Conservation (phyloP, 2,797 vertebrate species). For the Macropus fuliginosus region DNA sequence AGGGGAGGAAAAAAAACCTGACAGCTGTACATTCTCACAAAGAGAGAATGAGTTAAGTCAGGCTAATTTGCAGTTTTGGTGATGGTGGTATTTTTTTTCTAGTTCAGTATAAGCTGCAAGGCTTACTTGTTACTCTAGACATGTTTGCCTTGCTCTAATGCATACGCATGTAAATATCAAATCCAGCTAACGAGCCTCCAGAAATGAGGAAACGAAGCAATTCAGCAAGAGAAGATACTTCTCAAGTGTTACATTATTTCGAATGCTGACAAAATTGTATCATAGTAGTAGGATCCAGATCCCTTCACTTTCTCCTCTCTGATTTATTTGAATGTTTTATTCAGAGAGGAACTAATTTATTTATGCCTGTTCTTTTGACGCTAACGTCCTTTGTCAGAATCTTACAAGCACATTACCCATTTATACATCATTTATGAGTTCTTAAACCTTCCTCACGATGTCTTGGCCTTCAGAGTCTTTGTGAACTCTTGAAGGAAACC, state of each 20-base stretch:
- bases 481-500: constrained; percentile 44
- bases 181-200: constrained; percentile 38
- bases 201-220: constrained; percentile 34
- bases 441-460: constrained; percentile 55
- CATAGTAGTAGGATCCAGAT: constrained; percentile 58
- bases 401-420: constrained; percentile 57
- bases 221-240: background rate
- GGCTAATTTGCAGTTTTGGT: background rate
- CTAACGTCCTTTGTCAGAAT: constrained; percentile 76
- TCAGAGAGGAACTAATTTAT: constrained; percentile 80
- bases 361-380: constrained; percentile 76
- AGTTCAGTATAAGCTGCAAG: constrained; percentile 41
- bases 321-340: constrained; percentile 77
- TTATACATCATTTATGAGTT: constrained; percentile 76
- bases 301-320: constrained; percentile 45
- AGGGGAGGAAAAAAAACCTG: constrained; percentile 46
- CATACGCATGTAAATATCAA: constrained; percentile 51
- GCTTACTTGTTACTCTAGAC: background rate
- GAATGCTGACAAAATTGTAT: constrained; percentile 45
- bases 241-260: constrained; percentile 31
- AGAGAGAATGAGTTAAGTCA: constrained; percentile 30
- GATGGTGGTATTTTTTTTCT: constrained; percentile 38
- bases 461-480: constrained; percentile 13
- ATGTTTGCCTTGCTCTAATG: constrained; percentile 33
- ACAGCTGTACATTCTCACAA: constrained; percentile 26